Percentiles rank a stretch among this genome's conserved stretches.
Evolutionary conservation across 2,888 invertebrate species (phyloP).

Genomic region (Sinelater perroti): DNA sequence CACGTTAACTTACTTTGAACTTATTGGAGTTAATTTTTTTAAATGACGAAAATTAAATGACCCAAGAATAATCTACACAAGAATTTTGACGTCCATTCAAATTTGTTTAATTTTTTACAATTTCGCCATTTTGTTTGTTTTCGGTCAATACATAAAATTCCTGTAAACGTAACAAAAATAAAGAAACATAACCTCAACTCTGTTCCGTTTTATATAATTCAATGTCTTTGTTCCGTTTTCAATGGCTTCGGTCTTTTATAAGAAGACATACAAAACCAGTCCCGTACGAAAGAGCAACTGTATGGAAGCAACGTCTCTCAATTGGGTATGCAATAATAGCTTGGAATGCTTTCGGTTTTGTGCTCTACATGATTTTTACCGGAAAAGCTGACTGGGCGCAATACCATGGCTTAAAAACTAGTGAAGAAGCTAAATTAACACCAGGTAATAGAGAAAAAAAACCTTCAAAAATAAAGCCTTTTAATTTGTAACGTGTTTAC

Average conservation of each 20-base stretch:
- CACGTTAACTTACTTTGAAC: not conserved
- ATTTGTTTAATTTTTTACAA: constrained; percentile 41
- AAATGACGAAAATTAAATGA: constrained; percentile 10
- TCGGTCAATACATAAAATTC: constrained; percentile 19
- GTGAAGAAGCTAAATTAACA: constrained; percentile 65
- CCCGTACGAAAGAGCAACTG: constrained; percentile 62
- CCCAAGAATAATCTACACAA: constrained; percentile 24
- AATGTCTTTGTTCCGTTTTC: constrained; percentile 57
- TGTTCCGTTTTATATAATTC: too few species aligned
- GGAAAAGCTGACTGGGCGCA: constrained; percentile 76
- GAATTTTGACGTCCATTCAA: constrained; percentile 44
- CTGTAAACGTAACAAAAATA: too few species aligned
- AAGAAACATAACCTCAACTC: too few species aligned
- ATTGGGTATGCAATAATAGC: constrained; percentile 71
- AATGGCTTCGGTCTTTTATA: constrained; percentile 64
- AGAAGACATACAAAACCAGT: constrained; percentile 64
- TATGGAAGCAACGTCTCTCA: constrained; percentile 71
- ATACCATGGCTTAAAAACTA: constrained; percentile 70
- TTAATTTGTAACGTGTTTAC: constrained; percentile 49
- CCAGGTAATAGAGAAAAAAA: constrained; percentile 63
- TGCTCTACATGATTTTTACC: constrained; percentile 66
- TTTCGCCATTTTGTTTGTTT: constrained; percentile 39
- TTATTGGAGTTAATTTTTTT: not conserved
- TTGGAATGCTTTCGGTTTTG: constrained; percentile 77
- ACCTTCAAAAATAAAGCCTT: constrained; percentile 45